phyloP scores from a whole-genome alignment of 2,888 invertebrate species.

The Ormyrus nitidulus region DNA sequence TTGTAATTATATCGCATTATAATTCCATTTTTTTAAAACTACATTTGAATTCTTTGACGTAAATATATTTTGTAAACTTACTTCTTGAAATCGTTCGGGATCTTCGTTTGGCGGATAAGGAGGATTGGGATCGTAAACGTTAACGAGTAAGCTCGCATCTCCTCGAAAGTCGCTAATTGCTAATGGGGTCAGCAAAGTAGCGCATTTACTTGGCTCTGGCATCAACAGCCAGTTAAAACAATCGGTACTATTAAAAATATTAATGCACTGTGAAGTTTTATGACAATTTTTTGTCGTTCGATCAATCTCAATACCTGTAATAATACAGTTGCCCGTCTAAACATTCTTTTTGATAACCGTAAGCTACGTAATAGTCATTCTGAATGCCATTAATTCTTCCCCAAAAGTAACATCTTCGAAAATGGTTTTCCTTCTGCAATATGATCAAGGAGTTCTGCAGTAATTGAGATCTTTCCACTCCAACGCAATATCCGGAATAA shows the following conservation, averaged over 20 bases:
- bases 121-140: slow-evolving; percentile 76
- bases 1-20: no score
- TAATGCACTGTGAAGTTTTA: slow-evolving; percentile 7
- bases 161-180: slow-evolving; percentile 76
- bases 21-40: no score
- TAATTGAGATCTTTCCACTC: slow-evolving; percentile 83
- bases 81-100: slow-evolving; percentile 36
- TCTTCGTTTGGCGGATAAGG: slow-evolving; percentile 71
- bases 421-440: slow-evolving; percentile 90
- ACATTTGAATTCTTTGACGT: no score
- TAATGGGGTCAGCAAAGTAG: slow-evolving; percentile 74
- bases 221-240: slow-evolving; percentile 83
- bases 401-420: slow-evolving; percentile 89
- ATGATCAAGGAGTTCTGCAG: slow-evolving; percentile 87
- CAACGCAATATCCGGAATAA: slow-evolving; percentile 83
- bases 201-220: slow-evolving; percentile 76
- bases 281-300: neutral
- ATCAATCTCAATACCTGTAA: slow-evolving; percentile 78
- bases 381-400: slow-evolving; percentile 87
- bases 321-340: slow-evolving; percentile 84
- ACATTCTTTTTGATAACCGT: slow-evolving; percentile 86
- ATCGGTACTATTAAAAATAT: slow-evolving; percentile 76
- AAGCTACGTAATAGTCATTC: slow-evolving; percentile 89
- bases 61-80: slow-evolving; percentile 30
- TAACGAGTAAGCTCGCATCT: slow-evolving; percentile 66